Conservation (phyloP, 2,113 vertebrate species). For the Lepisosteus oculatus region DNA sequence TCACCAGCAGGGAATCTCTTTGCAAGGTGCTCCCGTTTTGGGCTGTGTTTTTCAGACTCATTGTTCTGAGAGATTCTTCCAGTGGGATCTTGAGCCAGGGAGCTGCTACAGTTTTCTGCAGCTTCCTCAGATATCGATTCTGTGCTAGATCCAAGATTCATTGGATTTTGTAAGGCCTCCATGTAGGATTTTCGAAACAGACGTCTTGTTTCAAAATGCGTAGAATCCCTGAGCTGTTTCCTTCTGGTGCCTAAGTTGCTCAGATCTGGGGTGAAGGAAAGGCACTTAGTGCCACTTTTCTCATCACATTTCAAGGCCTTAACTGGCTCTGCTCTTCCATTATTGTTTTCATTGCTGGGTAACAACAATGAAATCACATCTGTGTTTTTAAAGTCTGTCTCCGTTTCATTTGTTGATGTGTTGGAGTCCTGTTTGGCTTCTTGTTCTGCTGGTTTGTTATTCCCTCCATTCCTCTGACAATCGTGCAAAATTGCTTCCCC, state of each 20-base stretch:
- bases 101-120: constrained; percentile 36
- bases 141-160: constrained; percentile 74
- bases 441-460: background rate
- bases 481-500: constrained; percentile 46
- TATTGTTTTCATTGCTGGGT: background rate
- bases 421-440: background rate
- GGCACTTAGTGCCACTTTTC: constrained; percentile 38
- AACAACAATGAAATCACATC: too few species aligned
- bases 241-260: constrained; percentile 56
- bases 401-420: background rate
- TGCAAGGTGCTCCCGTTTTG: constrained; percentile 42
- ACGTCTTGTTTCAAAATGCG: constrained; percentile 60
- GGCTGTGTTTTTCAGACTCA: background rate
- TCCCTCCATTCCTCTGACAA: background rate
- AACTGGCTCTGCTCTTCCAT: background rate
- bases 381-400: background rate
- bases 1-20: constrained; percentile 43
- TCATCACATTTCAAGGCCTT: background rate
- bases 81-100: background rate
- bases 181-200: constrained; percentile 81
- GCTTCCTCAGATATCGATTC: constrained; percentile 68
- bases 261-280: constrained; percentile 61
- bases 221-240: constrained; percentile 57
- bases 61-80: constrained; percentile 4
- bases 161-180: constrained; percentile 78